Evolutionary conservation across 2,888 invertebrate genomes (phyloP), one percentile per base, ranked within the genome.

Genomic region (Globia sparganii): DNA sequence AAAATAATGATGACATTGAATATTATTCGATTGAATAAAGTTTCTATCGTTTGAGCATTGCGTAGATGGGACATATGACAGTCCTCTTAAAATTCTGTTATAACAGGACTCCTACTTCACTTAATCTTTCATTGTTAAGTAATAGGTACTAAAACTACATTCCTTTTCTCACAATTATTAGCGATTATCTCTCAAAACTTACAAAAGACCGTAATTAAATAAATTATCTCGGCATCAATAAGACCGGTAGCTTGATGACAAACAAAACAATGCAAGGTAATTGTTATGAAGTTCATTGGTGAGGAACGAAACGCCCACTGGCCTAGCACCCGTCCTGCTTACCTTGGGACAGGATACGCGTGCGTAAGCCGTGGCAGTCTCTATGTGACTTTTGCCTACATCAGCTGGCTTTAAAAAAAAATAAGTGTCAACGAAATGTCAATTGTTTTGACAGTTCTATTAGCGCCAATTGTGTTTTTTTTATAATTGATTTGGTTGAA

Each of bases 241-340:
- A 78, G 80, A 81, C 86, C 87, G 70, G 85, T 88, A 87, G 87
- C 86, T 85, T 86, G 88, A 87, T 89, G 88, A 87, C 87, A 88
- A 91, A 91, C 86, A 89, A 90, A 92, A 93, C 94, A 93, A 94
- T 94, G 86, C 90, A 87, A 88, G 78, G 88, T 87, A 86, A 89
- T 88, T 87, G 86, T 85, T 88, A 80, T 76, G 88, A 87, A 87
- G 90, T 86, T 91, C 94, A 92, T 90, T 94, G 93, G 92, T 89
- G 93, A 91, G 92, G 93, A 94, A 94, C 95, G 92, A 80, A 72
- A 89, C 91, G 89, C 91, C 93, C 88, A 92, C 92, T 86, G 89
- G 87, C 90, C 90, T 88, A 89, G 87, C 87, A 84, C 84, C 83
- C 83, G 78, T 88, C 92, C 89, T 85, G 94, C 85, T 94, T 91